These are phyloP conservation scores for Nerophis ophidion DNA, from an alignment of 2,113 vertebrate genomes.

Conservation along the genomic window DNA sequence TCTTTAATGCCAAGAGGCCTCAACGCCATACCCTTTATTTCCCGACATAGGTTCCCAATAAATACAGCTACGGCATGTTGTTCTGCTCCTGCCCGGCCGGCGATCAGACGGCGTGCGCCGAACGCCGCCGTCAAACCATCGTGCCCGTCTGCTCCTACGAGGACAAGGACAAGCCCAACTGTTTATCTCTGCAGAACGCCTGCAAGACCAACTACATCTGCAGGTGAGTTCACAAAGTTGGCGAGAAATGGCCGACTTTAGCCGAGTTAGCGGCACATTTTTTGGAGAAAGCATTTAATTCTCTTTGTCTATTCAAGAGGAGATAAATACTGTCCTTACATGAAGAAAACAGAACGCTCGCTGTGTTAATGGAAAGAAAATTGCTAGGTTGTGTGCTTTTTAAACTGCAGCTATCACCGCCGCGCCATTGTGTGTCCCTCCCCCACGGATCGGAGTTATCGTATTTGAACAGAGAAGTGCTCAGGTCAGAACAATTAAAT, in stretches of 20 bases:
- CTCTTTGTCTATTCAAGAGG: conserved; percentile 1
- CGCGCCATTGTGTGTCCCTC: background rate
- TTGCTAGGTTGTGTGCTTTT: background rate
- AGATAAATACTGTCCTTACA: background rate
- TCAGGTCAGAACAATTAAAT: background rate
- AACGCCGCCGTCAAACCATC: conserved; percentile 92
- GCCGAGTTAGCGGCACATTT: background rate
- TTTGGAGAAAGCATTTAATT: background rate
- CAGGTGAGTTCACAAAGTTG: conserved; percentile 27
- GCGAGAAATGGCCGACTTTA: background rate
- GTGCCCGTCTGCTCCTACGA: conserved; percentile 97
- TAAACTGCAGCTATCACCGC: too few species aligned
- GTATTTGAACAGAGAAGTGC: background rate
- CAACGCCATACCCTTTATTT: background rate
- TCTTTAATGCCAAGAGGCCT: background rate
- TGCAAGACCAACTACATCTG: conserved; percentile 70
- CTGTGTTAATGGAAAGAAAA: conserved; percentile 2
- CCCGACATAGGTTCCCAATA: conserved; percentile 81
- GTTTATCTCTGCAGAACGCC: conserved; percentile 53
- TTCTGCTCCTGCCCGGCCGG: conserved; percentile 92
- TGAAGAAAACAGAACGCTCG: conserved; percentile 1
- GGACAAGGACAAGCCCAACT: conserved; percentile 94
- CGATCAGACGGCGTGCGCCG: conserved; percentile 81
- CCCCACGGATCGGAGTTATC: background rate
- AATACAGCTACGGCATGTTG: conserved; percentile 97